Conservation (phyloP, 1,140 invertebrate species). For the Pinna nobilis region DNA sequence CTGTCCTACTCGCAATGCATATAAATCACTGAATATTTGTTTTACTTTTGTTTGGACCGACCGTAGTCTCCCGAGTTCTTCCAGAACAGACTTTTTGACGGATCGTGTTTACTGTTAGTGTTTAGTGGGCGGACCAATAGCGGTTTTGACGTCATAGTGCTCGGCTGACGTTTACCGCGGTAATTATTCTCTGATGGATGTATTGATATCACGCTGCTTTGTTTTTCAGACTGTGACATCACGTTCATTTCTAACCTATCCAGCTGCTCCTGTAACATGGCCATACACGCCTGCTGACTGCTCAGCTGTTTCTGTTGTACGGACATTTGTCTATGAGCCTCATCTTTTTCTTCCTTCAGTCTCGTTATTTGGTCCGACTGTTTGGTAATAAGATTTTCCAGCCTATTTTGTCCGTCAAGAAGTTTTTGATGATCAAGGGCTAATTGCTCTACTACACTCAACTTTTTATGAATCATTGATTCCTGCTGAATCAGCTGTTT, state of each 20-base stretch:
- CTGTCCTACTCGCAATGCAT: too few species aligned
- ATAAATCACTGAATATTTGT: too few species aligned
- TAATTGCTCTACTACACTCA: constrained; percentile 48
- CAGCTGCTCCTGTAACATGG: constrained; percentile 51
- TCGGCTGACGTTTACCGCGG: constrained; percentile 26
- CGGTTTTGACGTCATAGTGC: constrained; percentile 30
- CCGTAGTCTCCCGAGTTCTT: constrained; percentile 14
- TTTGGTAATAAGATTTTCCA: constrained; percentile 31
- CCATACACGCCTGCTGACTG: constrained; percentile 52
- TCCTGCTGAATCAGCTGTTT: constrained; percentile 46
- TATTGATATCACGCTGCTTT: constrained; percentile 22
- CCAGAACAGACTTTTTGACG: constrained; percentile 54
- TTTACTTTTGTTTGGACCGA: constrained; percentile 21
- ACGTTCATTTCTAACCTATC: constrained; percentile 42
- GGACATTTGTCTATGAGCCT: constrained; percentile 41
- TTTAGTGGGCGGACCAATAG: constrained; percentile 46
- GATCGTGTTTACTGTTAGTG: constrained; percentile 47
- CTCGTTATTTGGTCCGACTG: constrained; percentile 46
- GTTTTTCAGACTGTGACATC: constrained; percentile 24
- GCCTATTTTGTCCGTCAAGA: constrained; percentile 50
- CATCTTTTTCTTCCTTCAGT: constrained; percentile 42
- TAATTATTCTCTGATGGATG: constrained; percentile 17
- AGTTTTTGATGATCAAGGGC: constrained; percentile 45
- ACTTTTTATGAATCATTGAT: constrained; percentile 42
- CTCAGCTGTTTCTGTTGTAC: constrained; percentile 52